Base-by-base conservation (phyloP, 2,888 invertebrate species). In the Scaeva pyrastri region DNA sequence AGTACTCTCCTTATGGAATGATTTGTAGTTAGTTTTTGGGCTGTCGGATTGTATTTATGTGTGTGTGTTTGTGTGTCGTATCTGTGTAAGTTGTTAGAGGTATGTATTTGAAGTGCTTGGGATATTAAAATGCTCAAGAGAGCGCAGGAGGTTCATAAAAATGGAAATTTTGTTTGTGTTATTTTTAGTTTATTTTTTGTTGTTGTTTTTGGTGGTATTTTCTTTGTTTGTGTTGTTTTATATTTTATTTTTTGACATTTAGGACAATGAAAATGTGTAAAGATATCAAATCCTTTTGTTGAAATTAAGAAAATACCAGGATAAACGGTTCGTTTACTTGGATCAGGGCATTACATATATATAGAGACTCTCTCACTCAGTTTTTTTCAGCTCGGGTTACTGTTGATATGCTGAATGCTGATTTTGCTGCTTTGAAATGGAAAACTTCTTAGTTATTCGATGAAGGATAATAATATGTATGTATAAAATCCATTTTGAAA, bases 11-110 rank as follows among this genome's bases (percentile, higher is more conserved):
- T 64, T 76, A 21, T 60, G 50, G 81, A 85, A 85, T 85, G 85
- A 85, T 85, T 81, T 85, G 85, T 81, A 73, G 66, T 58, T 77
- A 68, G 82, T 60, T 83, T 81, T 75, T n/a, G 62, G 84, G 31
- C 31, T 31, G 31, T 31, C 8, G 8, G 8, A 31, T 1, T 31
- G 31, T 31, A 31, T 31, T 2, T 31, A 31, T 31, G 8, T 31
- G 66, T 48, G n/a, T n/a, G n/a, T n/a, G n/a, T n/a, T n/a, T n/a
- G n/a, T n/a, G n/a, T n/a, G n/a, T n/a, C n/a, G n/a, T n/a, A n/a
- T n/a, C n/a, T n/a, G n/a, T n/a, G n/a, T n/a, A n/a, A n/a, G n/a
- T n/a, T n/a, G n/a, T n/a, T n/a, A n/a, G n/a, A 31, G 19, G 2
- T 10, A 4, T 52, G 2, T 16, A 31, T 68, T 52, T 23, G 16